Conservation (phyloP, 1,140 invertebrate species). For the Drosophila athabasca region DNA sequence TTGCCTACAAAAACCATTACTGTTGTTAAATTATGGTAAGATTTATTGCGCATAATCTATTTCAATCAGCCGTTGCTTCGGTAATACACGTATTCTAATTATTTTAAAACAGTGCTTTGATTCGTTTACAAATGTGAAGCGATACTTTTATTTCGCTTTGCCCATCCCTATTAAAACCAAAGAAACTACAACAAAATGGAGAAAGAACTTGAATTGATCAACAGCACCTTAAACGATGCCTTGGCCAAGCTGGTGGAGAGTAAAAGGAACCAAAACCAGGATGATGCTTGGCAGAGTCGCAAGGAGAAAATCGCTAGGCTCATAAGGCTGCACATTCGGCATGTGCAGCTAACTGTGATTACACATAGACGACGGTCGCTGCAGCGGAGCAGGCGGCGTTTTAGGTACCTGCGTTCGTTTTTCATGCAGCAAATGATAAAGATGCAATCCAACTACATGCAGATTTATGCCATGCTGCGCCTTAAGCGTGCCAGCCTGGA, state of each 20-base stretch:
- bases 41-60: too few relatives aligned
- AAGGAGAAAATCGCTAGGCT: constrained; percentile 47
- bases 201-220: constrained; percentile 51
- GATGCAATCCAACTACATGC: constrained; percentile 58
- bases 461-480: constrained; percentile 59
- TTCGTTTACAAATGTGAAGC: too few relatives aligned
- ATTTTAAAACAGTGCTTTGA: too few relatives aligned
- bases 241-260: constrained; percentile 31
- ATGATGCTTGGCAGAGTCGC: constrained; percentile 13
- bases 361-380: constrained; percentile 48
- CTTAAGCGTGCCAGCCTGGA: constrained; percentile 42
- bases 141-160: too few relatives aligned
- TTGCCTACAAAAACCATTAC: too few relatives aligned
- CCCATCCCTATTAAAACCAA: constrained; percentile 1
- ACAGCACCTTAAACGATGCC: constrained; percentile 36
- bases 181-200: constrained; percentile 44
- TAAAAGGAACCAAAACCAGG: not conserved
- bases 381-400: constrained; percentile 38
- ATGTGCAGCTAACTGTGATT: constrained; percentile 55
- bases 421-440: constrained; percentile 69
- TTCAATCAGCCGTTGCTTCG: too few relatives aligned
- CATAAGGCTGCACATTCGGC: constrained; percentile 49
- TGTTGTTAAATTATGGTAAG: too few relatives aligned
- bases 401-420: constrained; percentile 50
- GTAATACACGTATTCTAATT: too few relatives aligned